Evolutionary conservation across 2,888 invertebrate species (phyloP), one percentile per base, ranked within the genome.

Genomic region (Cheilosia vulpina): DNA sequence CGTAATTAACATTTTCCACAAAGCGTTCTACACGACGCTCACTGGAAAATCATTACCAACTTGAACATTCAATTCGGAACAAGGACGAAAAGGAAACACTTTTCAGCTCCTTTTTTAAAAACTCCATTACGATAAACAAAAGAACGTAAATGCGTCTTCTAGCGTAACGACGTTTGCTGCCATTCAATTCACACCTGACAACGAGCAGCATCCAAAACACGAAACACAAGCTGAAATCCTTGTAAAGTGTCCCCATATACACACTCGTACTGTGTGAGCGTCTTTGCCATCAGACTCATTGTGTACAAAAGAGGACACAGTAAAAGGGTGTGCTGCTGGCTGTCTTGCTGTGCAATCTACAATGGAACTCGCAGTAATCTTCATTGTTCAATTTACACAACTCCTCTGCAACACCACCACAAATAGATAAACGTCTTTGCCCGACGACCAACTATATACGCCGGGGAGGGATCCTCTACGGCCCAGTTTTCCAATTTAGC

Each of bases 361-460:
- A 80, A 84, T 80, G 75, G 65, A 66, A 71, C 69, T 84, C 75
- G 41, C 58, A 66, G 84, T 84, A 80, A 84, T 80, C 80, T 76
- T 71, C 84, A 66, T 84, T 84, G 84, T 84, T 84, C 84, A 84
- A 84, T 80, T 84, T 80, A 66, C 75, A 80, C 75, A 76, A 80
- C 69, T 84, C 66, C 57, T 38, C 13, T 38, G 58, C 13, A 53
- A 41, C 34, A 75, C 62, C 43, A 50, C 45, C 81, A 27, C 62
- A 76, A 58, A 66, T 24, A 71, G 65, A 77, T 77, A 71, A 82
- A 77, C 81, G 78, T 77, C 53, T 71, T 71, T 71, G 58, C 65
- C 24, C 66, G 72, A 62, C 45, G 65, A 62, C 52, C 38, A 34
- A 55, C 43, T 41, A 31, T 41, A 4, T 27, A 6, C 27, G 27